phyloP scores from a whole-genome alignment of 53 echinoderm and acorn worm genomes.

The Hippasteria phrygiana region DNA sequence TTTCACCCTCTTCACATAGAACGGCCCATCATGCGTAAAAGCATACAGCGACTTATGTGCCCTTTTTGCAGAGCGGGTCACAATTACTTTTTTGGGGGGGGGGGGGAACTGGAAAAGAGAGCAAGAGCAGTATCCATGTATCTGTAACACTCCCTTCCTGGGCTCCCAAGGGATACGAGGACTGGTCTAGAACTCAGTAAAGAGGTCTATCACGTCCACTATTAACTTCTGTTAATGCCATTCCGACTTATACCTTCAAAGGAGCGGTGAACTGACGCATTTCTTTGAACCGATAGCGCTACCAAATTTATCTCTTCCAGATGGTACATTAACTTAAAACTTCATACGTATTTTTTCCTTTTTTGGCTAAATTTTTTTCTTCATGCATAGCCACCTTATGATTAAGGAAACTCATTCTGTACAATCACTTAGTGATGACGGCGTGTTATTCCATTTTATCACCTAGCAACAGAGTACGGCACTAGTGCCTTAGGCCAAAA shows the following conservation, averaged over 20 bases:
- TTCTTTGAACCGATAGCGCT: neutral
- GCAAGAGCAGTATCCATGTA: too few relatives aligned
- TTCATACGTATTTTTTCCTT: neutral
- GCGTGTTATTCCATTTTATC: neutral
- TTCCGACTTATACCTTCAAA: neutral
- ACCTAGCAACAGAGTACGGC: too few relatives aligned
- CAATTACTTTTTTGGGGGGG: too few relatives aligned
- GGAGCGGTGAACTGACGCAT: neutral
- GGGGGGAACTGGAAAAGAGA: too few relatives aligned
- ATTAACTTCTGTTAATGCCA: slow-evolving; percentile 1
- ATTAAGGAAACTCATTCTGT: neutral
- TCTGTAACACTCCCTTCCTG: too few relatives aligned
- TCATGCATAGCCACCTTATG: neutral
- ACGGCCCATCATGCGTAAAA: too few relatives aligned
- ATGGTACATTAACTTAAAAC: neutral
- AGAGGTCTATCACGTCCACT: neutral
- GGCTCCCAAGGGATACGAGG: neutral
- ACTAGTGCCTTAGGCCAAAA: too few relatives aligned
- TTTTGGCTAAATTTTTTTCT: too few relatives aligned
- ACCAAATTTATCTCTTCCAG: slow-evolving; percentile 7
- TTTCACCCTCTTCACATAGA: too few relatives aligned
- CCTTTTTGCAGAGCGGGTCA: too few relatives aligned
- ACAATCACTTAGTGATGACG: neutral
- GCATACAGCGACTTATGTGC: too few relatives aligned
- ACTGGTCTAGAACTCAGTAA: neutral